phyloP scores from a whole-genome alignment of 2,797 vertebrate species.

The Macropus fuliginosus region DNA sequence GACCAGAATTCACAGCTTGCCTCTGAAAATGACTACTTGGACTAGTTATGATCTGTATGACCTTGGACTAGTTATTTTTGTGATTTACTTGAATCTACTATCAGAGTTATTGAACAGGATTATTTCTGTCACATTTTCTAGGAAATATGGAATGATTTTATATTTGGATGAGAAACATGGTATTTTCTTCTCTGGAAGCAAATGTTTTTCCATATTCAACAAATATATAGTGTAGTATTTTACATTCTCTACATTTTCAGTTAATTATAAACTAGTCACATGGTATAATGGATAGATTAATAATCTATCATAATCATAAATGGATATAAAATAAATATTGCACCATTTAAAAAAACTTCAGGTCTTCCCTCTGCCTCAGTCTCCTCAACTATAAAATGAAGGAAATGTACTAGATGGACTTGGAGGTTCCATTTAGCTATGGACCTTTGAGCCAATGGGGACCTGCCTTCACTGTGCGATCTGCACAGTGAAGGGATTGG shows the following conservation, averaged over 20 bases:
- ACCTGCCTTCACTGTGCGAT: neutral
- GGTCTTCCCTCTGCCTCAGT: neutral
- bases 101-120: slow-evolving; percentile 14
- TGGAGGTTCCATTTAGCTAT: neutral
- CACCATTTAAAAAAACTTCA: neutral
- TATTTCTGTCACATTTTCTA: slow-evolving; percentile 2
- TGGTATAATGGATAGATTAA: neutral
- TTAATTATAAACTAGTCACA: neutral
- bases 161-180: neutral
- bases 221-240: neutral
- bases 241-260: neutral
- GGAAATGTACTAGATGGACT: neutral
- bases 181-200: neutral
- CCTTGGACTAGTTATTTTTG: neutral
- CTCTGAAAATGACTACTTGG: no score
- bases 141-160: slow-evolving; percentile 14
- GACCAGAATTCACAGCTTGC: no score
- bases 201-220: neutral
- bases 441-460: neutral
- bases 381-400: neutral
- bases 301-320: neutral
- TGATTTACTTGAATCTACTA: neutral
- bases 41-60: neutral
- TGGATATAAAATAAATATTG: neutral
- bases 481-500: neutral